Evolutionary conservation across 2,797 vertebrate genomes (phyloP).

Genomic region (Limnodromus scolopaceus): DNA sequence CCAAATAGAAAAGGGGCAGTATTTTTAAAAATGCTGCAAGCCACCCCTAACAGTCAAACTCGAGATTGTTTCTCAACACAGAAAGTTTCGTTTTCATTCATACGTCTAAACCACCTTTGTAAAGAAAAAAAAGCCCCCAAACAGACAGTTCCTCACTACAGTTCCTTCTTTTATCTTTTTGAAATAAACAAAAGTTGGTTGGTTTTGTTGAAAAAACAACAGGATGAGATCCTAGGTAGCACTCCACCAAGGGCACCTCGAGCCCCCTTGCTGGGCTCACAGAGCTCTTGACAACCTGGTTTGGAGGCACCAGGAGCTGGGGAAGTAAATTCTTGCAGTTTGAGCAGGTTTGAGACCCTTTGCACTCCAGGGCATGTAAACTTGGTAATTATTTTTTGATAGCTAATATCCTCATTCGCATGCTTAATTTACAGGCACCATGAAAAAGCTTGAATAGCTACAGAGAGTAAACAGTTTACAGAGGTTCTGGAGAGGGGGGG

Average conservation of each 20-base stretch:
- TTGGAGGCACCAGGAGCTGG: fast-evolving
- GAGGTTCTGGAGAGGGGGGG: background rate
- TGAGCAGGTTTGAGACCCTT: background rate
- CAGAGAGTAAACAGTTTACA: background rate
- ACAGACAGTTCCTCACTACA: conserved; percentile 32
- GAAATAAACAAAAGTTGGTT: background rate
- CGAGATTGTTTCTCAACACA: background rate
- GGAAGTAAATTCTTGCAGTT: background rate
- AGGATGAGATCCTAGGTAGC: background rate
- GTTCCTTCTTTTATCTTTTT: conserved; percentile 49
- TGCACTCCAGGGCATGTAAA: fast-evolving
- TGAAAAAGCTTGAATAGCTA: background rate
- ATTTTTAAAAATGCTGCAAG: background rate
- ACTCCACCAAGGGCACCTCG: background rate
- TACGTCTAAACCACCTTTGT: background rate
- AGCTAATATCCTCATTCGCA: background rate
- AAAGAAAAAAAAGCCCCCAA: background rate
- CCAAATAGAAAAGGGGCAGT: background rate
- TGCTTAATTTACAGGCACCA: background rate
- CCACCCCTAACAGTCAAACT: background rate
- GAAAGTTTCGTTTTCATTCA: conserved; percentile 50
- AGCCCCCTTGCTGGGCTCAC: background rate
- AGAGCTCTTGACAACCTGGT: background rate
- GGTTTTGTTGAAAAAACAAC: background rate
- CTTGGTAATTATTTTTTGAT: background rate